A percentile compares a stretch with the other conserved stretches of the same genome.
Conservation (phyloP, 2,797 vertebrate genomes). For the Chelon labrosus region DNA sequence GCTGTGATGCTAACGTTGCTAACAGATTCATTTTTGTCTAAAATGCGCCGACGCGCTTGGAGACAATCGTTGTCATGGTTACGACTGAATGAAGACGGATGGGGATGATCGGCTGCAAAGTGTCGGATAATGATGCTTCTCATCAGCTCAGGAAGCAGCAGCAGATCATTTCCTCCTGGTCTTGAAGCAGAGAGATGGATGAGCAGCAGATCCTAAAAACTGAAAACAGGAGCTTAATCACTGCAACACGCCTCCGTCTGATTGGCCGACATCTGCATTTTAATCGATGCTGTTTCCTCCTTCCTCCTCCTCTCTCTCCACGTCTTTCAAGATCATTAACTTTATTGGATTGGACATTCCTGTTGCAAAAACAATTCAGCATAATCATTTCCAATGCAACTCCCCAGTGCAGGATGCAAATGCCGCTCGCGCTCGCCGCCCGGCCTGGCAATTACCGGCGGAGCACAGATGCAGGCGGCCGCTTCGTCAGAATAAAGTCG, state of each 20-base stretch:
- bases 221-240: conserved; percentile 45
- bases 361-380: conserved; percentile 85
- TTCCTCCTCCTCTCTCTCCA: conserved; percentile 44
- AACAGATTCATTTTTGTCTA: too few species aligned
- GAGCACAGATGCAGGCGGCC: conserved; percentile 78
- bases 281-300: conserved; percentile 71
- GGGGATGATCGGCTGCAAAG: conserved; percentile 37
- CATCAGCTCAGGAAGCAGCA: conserved; percentile 12
- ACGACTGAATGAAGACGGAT: conserved; percentile 31
- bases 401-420: conserved; percentile 81
- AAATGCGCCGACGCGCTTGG: too few species aligned
- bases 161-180: conserved; percentile 10
- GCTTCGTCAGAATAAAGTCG: conserved; percentile 75
- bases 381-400: conserved; percentile 80
- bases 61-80: too few species aligned
- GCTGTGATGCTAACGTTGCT: too few species aligned
- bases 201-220: conserved; percentile 36
- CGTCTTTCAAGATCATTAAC: conserved; percentile 86
- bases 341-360: conserved; percentile 84
- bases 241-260: conserved; percentile 34
- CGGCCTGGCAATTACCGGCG: conserved; percentile 78
- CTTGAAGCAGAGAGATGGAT: not conserved
- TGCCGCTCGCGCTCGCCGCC: conserved; percentile 55
- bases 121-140: conserved; percentile 38
- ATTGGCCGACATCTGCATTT: conserved; percentile 80